Evolutionary conservation across 2,888 invertebrate genomes (phyloP), one percentile per base, ranked within the genome.

Genomic region (Nemurella pictetii): DNA sequence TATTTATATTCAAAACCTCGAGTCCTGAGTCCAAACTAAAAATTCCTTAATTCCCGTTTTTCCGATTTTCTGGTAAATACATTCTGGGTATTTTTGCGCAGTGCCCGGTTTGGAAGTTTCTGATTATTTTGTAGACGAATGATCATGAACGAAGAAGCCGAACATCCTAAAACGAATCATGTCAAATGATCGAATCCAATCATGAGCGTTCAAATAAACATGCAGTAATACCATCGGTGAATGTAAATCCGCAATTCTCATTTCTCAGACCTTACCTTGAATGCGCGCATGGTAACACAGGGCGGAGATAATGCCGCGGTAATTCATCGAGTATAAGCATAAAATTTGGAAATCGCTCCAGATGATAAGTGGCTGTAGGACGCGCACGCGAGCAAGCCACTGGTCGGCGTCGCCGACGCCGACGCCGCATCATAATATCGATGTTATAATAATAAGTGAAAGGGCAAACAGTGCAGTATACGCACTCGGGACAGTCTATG

Each of bases 381-480:
- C 15, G 55, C 55, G 55, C 55, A 55, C 55, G 55, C 55, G 55
- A 55, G 20, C 55, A 20, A 20, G 15, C n/a, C n/a, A n/a, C n/a
- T n/a, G n/a, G n/a, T n/a, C n/a, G n/a, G n/a, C n/a, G n/a, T 36
- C 9, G 15, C 15, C 77, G 27, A 26, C 36, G 25, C 80, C 12
- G n/a, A n/a, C 80, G 80, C 30, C 26, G 9, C 78, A 35, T 80
- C 80, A 35, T 26, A 20, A 80, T n/a, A 32, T n/a, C 80, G n/a
- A 35, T 80, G 80, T 36, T 25, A 80, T 72, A 78, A 29, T n/a
- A 72, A 72, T 36, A 82, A 82, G 82, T 82, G 82, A 82, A 82
- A 82, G 82, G 82, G 82, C 82, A 82, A 82, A 72, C 82, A 72
- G 73, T 82, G 72, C 72, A 30, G 4, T 55, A 55, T n/a, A n/a